Conservation (phyloP, 2,888 invertebrate species). For the Phalera bucephala region DNA sequence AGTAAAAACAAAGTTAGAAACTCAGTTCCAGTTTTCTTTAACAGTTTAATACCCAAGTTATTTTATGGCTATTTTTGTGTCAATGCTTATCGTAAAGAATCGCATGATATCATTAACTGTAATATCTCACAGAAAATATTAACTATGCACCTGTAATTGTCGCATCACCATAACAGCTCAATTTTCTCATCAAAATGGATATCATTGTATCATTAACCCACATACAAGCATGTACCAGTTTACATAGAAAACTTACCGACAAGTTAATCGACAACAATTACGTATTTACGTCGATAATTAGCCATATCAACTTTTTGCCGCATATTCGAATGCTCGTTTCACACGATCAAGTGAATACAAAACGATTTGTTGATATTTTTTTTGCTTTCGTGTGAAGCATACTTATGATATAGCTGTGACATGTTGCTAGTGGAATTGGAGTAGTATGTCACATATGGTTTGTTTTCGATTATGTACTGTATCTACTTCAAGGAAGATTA, state of each 20-base stretch:
- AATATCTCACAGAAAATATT: no score
- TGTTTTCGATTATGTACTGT: no score
- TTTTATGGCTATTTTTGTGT: no score
- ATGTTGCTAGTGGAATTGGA: not conserved
- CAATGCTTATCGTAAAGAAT: no score
- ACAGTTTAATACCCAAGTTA: no score
- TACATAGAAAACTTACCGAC: not conserved
- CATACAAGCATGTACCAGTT: not conserved
- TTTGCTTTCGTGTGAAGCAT: not conserved
- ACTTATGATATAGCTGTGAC: not conserved
- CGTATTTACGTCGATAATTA: conserved; percentile 1
- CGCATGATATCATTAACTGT: no score
- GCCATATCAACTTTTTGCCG: conserved; percentile 1
- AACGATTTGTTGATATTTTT: conserved; percentile 3
- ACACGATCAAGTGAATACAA: not conserved
- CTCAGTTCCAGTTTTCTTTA: no score
- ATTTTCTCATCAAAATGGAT: not conserved
- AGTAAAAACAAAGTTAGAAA: no score
- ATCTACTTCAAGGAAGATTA: no score
- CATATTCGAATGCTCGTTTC: not conserved
- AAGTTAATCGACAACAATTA: not conserved
- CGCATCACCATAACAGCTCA: no score
- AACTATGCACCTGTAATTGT: no score
- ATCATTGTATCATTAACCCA: conserved; percentile 1
- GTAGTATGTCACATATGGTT: no score